phyloP scores from a whole-genome alignment of 2,888 invertebrate genomes.

The Brenthis hecate region DNA sequence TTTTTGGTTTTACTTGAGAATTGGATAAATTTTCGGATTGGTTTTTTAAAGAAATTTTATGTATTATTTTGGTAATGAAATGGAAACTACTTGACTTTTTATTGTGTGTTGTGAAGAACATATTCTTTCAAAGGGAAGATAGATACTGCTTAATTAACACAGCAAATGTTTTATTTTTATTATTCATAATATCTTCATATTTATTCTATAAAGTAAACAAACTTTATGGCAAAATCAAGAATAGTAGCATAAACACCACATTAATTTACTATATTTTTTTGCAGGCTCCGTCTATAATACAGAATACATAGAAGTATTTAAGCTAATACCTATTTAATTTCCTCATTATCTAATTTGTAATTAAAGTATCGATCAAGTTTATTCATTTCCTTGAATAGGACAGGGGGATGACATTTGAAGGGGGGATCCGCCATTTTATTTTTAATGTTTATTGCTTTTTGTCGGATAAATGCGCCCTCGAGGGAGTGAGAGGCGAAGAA shows the following conservation, averaged over 20 bases:
- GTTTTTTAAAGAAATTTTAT: no score
- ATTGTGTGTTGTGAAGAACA: no score
- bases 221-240: no score
- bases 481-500: slow-evolving; percentile 71
- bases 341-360: slow-evolving; percentile 12
- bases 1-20: background rate
- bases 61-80: no score
- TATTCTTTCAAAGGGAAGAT: no score
- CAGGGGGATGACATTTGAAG: slow-evolving; percentile 49
- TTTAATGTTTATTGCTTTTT: slow-evolving; percentile 80
- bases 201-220: no score
- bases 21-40: background rate
- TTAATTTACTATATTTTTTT: no score
- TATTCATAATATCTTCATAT: no score
- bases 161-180: no score
- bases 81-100: no score
- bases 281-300: background rate
- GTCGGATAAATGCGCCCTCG: slow-evolving; percentile 68
- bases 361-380: slow-evolving; percentile 34
- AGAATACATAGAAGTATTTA: background rate
- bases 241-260: no score
- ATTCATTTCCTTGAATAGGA: slow-evolving; percentile 29
- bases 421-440: slow-evolving; percentile 75
- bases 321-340: slow-evolving; percentile 4
- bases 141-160: no score